Conservation (phyloP, 1,140 invertebrate species). For the Micrasema minimum region DNA sequence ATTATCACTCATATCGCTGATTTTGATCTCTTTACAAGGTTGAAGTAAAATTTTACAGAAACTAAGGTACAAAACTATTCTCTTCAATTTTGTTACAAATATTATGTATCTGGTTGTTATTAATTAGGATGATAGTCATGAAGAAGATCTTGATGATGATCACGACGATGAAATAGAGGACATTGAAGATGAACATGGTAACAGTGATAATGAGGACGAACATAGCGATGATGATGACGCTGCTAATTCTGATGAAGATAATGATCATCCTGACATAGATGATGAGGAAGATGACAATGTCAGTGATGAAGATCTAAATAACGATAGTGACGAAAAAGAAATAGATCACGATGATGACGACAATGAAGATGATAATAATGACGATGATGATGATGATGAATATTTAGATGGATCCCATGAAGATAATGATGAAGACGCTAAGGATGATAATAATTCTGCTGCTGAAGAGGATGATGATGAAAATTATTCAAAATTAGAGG, state of each 20-base stretch:
- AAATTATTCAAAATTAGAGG: constrained; percentile 56
- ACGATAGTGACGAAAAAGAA: constrained; percentile 55
- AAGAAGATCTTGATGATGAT: constrained; percentile 56
- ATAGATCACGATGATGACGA: constrained; percentile 56
- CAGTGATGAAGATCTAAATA: constrained; percentile 59
- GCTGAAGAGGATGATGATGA: constrained; percentile 55
- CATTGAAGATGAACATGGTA: constrained; percentile 58
- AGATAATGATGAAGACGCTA: constrained; percentile 48
- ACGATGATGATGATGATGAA: constrained; percentile 57
- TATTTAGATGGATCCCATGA: constrained; percentile 55
- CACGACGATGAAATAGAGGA: constrained; percentile 57
- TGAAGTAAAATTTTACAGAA: too few species aligned
- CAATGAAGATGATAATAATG: constrained; percentile 56
- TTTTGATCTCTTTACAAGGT: too few species aligned
- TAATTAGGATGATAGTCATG: constrained; percentile 52
- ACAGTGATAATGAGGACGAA: constrained; percentile 54
- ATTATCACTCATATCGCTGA: too few species aligned
- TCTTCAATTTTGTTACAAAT: too few species aligned
- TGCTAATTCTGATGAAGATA: constrained; percentile 53
- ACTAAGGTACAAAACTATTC: too few species aligned
- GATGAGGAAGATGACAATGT: constrained; percentile 56
- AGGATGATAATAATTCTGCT: constrained; percentile 55
- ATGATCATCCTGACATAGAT: constrained; percentile 54
- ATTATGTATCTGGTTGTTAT: too few species aligned
- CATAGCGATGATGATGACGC: constrained; percentile 56